Percentiles rank a stretch among this genome's conserved stretches.
phyloP scores from a whole-genome alignment of 2,797 vertebrate species.

The Onychomys torridus region DNA sequence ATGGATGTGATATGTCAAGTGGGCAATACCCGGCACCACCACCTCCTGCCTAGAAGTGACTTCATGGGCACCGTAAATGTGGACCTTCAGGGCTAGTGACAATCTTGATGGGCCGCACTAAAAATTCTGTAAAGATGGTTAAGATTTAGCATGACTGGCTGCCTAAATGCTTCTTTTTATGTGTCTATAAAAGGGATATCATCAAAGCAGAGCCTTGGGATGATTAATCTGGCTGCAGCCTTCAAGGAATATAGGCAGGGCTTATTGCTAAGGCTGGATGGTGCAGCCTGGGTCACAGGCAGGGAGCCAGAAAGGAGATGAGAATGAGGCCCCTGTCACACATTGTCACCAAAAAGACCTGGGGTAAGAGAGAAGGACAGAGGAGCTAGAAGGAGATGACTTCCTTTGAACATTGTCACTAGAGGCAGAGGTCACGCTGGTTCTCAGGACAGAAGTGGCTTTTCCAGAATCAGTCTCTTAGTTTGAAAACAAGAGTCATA shows the following conservation, averaged over 20 bases:
- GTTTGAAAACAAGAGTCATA: too few species aligned
- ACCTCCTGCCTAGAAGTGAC: not conserved
- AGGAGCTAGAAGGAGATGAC: not conserved
- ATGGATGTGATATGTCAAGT: not conserved
- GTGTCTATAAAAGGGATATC: conserved; percentile 67
- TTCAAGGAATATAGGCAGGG: not conserved
- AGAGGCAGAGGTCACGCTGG: not conserved
- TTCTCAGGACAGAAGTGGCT: not conserved
- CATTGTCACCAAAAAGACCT: not conserved
- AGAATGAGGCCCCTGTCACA: not conserved
- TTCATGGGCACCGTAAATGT: not conserved
- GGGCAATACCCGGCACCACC: too few species aligned
- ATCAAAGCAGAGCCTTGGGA: conserved; percentile 55
- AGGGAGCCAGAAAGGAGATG: not conserved
- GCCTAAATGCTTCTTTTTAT: conserved; percentile 65
- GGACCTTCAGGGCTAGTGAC: conserved; percentile 23
- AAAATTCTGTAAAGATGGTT: conserved; percentile 72
- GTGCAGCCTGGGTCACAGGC: not conserved
- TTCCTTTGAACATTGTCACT: not conserved
- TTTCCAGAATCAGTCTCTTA: too few species aligned
- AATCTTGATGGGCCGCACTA: conserved; percentile 61
- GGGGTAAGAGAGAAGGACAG: fast-evolving
- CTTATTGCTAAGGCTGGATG: not conserved
- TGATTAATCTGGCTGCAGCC: conserved; percentile 15
- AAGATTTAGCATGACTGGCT: conserved; percentile 64